phyloP scores from a whole-genome alignment of 2,888 invertebrate species.

The Phortica magna region DNA sequence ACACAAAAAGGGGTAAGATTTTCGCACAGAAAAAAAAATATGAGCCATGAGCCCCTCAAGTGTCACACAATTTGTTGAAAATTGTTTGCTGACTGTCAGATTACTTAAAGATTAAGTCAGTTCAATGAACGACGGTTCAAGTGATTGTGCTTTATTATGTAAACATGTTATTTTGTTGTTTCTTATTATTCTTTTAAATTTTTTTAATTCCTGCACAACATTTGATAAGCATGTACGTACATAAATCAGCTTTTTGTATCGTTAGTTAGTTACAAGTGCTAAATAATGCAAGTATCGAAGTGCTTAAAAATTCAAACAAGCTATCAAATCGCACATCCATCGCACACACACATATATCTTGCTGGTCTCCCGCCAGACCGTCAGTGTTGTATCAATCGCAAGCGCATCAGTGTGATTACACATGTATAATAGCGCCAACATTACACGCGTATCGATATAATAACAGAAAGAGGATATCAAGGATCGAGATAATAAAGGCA shows the following conservation, averaged over 20 bases:
- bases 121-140: background rate
- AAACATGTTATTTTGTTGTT: no score
- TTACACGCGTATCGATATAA: conserved; percentile 16
- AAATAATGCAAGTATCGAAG: background rate
- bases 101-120: background rate
- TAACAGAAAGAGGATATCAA: background rate
- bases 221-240: no score
- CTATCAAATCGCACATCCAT: conserved; percentile 5
- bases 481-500: conserved; percentile 19
- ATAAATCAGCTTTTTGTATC: no score
- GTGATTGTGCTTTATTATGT: no score
- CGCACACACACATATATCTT: background rate
- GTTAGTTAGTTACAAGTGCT: no score
- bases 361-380: background rate
- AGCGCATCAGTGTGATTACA: conserved; percentile 1
- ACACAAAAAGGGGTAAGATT: conserved; percentile 35
- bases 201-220: no score
- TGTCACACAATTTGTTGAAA: conserved; percentile 47
- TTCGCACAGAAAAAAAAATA: conserved; percentile 56
- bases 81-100: background rate
- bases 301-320: background rate
- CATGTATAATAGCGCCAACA: background rate
- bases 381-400: background rate
- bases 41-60: conserved; percentile 37
- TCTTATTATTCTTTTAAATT: no score